Evolutionary conservation across 1,140 invertebrate species (phyloP), one percentile per base, ranked within the genome.

Genomic region (Pachypsylla venusta): DNA sequence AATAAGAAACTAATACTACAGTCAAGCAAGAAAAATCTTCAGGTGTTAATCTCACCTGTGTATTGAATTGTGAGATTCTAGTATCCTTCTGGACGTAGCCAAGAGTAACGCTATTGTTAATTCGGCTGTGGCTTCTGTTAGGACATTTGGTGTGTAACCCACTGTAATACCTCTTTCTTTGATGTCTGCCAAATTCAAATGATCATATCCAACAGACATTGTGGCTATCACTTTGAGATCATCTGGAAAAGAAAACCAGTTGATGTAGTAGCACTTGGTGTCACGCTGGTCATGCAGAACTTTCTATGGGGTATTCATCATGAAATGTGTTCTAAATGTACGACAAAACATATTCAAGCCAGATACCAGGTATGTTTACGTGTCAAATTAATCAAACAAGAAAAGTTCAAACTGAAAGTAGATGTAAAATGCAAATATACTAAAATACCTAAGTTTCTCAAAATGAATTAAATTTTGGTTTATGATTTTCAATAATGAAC

Each of bases 61-160:
- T 22, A 89, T 79, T 70, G 84, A 80, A 64, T 78, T 74, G 62
- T 81, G 78, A 57, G 89, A 86, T 77, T 93, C 88, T 30, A 91
- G 77, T 1, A 96, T 70, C 61, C 87, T 78, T 35, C 93, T 76
- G 19, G 85, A 81, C 2, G 88, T 89, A 10, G 87, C 79, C 57
- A 94, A 69, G 10, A 92, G 70, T 3, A 95, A 72, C 35, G 76
- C 81, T 35, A 97, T 76, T 4, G 89, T 86, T 10, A 94, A 71
- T 73, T 98, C 93, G 12, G 93, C 89, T 13, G 87, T 89, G 1
- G 92, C 87, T 74, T 93, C 85, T 1, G 92, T 94, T 4, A 97
- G 71, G 13, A 94, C 85, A 67, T 85, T 81, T 1, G 93, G 92
- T 1, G 93, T 96, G 67, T 92, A 92, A 1, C 93, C 93, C 55